Percentiles rank a stretch among this genome's conserved stretches.
phyloP scores from a whole-genome alignment of 2,797 vertebrate genomes.

The Emys orbicularis region DNA sequence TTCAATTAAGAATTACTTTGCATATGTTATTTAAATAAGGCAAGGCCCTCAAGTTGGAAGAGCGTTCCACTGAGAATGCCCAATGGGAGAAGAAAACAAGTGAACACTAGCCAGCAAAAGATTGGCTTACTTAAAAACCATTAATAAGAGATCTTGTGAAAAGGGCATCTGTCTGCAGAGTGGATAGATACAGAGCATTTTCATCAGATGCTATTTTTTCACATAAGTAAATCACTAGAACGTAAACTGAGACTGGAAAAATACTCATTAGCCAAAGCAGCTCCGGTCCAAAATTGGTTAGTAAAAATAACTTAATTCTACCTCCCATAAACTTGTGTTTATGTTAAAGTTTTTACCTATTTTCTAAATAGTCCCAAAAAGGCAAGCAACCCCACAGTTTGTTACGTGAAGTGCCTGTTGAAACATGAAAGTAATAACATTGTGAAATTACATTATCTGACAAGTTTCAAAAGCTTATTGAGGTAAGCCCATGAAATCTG shows the following conservation, averaged over 20 bases:
- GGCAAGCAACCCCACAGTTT: slow-evolving; percentile 53
- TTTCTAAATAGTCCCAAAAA: slow-evolving; percentile 60
- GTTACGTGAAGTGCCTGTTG: slow-evolving; percentile 65
- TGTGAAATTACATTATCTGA: slow-evolving; percentile 72
- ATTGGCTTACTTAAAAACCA: slow-evolving; percentile 12
- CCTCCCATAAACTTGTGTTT: slow-evolving; percentile 37
- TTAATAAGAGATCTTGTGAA: slow-evolving; percentile 44
- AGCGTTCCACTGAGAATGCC: slow-evolving; percentile 5
- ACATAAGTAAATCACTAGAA: slow-evolving; percentile 25
- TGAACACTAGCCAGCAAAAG: background rate
- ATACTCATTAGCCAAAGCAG: slow-evolving; percentile 1
- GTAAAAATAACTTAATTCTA: slow-evolving; percentile 54
- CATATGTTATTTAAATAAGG: slow-evolving; percentile 27
- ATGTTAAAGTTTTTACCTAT: slow-evolving; percentile 28
- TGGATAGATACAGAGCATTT: slow-evolving; percentile 46
- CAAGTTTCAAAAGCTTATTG: slow-evolving; percentile 76
- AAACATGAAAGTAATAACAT: slow-evolving; percentile 63
- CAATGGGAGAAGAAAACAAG: slow-evolving; percentile 41
- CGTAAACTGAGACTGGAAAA: slow-evolving; percentile 50
- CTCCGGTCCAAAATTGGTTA: slow-evolving; percentile 40
- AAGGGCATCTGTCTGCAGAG: slow-evolving; percentile 43
- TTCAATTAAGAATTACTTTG: slow-evolving; percentile 47
- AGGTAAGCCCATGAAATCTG: slow-evolving; percentile 70
- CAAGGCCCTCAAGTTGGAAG: slow-evolving; percentile 36
- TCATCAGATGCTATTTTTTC: slow-evolving; percentile 26